Evolutionary conservation across 92 coral and sea anemone genomes (phyloP), one percentile per base, ranked within the genome.

Genomic region (Epizoanthus rinbou): DNA sequence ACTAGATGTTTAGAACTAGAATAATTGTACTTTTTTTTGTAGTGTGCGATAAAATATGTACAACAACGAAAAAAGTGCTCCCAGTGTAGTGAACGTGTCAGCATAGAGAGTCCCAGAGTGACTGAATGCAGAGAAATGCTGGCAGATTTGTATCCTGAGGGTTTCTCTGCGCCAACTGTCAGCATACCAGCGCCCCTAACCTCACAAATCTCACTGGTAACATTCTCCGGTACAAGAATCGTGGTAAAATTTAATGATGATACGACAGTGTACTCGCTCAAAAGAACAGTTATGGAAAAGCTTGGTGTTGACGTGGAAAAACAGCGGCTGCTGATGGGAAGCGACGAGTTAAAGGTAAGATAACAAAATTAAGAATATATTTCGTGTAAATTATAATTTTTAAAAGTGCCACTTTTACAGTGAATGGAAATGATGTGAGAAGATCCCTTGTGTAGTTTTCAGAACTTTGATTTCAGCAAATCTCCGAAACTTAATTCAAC

Each of bases 111-210:
- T 70, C 31, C 75, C 57, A 23, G 75, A 8, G 24, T 70, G 75
- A 57, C 33, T 8, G 53, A 21, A 43, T 41, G 39, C 75, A 70
- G 41, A 43, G 56, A 70, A 21, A 43, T 53, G 31, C 31, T 70
- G 75, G 28, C 75, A 23, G 75, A 70, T 70, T 70, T 70, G 18
- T 70, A 70, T 35, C 75, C 75, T 41, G 75, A 70, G 23, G 39
- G 56, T 35, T 35, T 35, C 56, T 15, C 57, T 35, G 75, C 54
- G 14, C 54, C 43, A 3, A 8, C 18, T 13, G 25, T 35, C 23
- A 45, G 23, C 3, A 24, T 2, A 18, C 7, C 43, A 14, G 39
- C 71, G 5, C 43, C 39, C 9, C 19, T n/a, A 13, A 39, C 41
- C 43, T 70, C 75, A 41, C 75, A 70, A 24, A 50, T 70, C 21